A percentile compares a stretch with the other conserved stretches of the same genome.
These are phyloP conservation scores for Raja brachyura DNA, from an alignment of 2,113 vertebrate species.

Conservation along the genomic window DNA sequence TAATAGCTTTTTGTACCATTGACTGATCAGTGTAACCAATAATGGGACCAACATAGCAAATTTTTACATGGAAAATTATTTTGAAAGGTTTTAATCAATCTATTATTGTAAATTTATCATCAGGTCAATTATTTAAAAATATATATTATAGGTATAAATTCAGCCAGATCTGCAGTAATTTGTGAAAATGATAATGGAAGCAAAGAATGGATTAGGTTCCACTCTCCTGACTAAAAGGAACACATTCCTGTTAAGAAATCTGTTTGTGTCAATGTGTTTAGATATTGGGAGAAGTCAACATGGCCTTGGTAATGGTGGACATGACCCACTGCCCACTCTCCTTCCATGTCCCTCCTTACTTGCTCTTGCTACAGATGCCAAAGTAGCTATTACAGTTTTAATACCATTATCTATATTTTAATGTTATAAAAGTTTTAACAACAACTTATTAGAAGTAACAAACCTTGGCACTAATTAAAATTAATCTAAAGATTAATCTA, in stretches of 20 bases:
- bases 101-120: not conserved
- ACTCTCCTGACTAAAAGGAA: not conserved
- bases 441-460: no score
- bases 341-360: no score
- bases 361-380: no score
- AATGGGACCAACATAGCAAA: not conserved
- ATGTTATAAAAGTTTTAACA: no score
- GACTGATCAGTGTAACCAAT: not conserved
- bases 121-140: not conserved
- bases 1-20: not conserved
- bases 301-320: not conserved
- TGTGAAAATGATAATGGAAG: not conserved
- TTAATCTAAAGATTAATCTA: no score
- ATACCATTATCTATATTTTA: no score
- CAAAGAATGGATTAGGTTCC: not conserved
- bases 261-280: not conserved
- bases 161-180: not conserved
- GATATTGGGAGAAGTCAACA: not conserved
- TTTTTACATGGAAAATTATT: not conserved
- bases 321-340: no score
- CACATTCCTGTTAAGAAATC: not conserved
- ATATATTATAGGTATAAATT: no score
- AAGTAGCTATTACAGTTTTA: no score
- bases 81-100: conserved; percentile 11
- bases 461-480: no score